Evolutionary conservation across 2,797 vertebrate genomes (phyloP).

Genomic region (Harpagifer antarcticus): DNA sequence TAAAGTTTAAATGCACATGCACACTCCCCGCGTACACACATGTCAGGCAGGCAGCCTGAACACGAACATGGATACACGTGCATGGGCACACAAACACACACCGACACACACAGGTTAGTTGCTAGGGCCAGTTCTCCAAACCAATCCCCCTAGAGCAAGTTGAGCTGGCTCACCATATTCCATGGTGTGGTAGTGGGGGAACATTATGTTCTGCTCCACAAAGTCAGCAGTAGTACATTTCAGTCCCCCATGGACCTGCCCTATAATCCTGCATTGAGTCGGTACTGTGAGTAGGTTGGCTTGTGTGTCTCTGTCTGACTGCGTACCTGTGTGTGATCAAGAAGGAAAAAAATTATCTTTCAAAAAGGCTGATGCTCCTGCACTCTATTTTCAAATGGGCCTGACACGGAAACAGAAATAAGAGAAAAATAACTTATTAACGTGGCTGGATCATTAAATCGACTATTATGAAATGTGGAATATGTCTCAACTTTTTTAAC

Average conservation of each 20-base stretch:
- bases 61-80: constrained; percentile 31
- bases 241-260: constrained; percentile 72
- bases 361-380: constrained; percentile 28
- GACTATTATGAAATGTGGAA: constrained; percentile 46
- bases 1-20: constrained; percentile 65
- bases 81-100: background rate
- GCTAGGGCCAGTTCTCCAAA: constrained; percentile 67
- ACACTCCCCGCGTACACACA: constrained; percentile 50
- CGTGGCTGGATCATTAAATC: constrained; percentile 10
- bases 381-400: constrained; percentile 13
- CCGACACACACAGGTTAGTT: constrained; percentile 58
- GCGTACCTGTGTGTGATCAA: constrained; percentile 46
- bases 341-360: constrained; percentile 24
- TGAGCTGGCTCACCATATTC: constrained; percentile 72
- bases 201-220: constrained; percentile 76
- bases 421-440: constrained; percentile 37
- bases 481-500: constrained; percentile 38
- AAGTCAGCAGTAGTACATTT: constrained; percentile 78
- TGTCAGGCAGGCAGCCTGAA: constrained; percentile 23
- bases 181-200: constrained; percentile 69
- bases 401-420: constrained; percentile 11
- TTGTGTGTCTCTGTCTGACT: constrained; percentile 42
- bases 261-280: constrained; percentile 73
- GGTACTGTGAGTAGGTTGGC: constrained; percentile 24
- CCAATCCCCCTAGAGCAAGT: constrained; percentile 70